Evolutionary conservation across 1,140 invertebrate species (phyloP), one percentile per base, ranked within the genome.

Genomic region (Papilio machaon): DNA sequence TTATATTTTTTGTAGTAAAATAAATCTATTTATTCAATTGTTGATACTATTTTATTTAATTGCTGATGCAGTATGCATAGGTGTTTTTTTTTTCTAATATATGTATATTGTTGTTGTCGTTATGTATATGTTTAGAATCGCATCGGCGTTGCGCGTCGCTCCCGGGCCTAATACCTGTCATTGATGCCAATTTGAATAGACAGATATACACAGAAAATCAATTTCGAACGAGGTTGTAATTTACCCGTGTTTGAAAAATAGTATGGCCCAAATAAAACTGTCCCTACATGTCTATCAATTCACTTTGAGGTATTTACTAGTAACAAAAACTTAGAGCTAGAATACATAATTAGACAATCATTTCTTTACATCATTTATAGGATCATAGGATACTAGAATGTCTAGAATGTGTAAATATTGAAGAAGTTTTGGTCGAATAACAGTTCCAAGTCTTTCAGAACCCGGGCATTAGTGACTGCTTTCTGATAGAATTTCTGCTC

Each of bases 401-500:
- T 30, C 11, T 2, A 49, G 10, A 49, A 49, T 49, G 10, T 49
- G 47, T 13, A 1, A 11, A 3, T 49, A 13, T 49, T 11, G 11
- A 49, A 30, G 23, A 30, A 49, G 11, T 49, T 49, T 52, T 2
- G 15, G 4, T 43, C 4, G 4, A 43, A 43, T 43, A 43, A 4
- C 7, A 43, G 4, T 43, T 43, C 7, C 49, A 17, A 15, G 15
- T 9, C 11, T 49, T 49, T n/a, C n/a, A 19, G 7, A 60, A 19
- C 1, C 5, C 0, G n/a, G n/a, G 7, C 0, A 6, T 60, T 15
- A 60, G n/a, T 19, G 58, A 23, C 23, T 23, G 82, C 73, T 85
- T 83, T 82, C 81, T 86, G 84, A 84, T 78, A 80, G 82, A 79
- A 77, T 76, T 84, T 82, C 82, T 83, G 79, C 82, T 80, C 80